Evolutionary conservation across 2,797 vertebrate species (phyloP).

Genomic region (Trachurus trachurus): DNA sequence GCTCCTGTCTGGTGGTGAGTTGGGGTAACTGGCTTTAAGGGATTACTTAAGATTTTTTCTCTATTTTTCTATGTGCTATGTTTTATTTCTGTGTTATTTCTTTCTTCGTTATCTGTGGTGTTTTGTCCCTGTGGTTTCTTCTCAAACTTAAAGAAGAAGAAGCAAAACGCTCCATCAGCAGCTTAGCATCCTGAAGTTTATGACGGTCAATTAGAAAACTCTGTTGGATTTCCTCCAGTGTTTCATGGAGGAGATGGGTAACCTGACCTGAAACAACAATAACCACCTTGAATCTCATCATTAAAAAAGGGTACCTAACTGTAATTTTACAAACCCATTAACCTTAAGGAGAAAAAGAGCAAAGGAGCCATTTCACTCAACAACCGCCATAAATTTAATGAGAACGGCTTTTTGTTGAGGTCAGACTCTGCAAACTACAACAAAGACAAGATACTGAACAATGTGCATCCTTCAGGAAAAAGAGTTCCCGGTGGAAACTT

Average conservation of each 20-base stretch:
- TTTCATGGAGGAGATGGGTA: neutral
- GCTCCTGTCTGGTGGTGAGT: too few relatives aligned
- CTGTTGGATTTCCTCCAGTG: neutral
- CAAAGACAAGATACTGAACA: neutral
- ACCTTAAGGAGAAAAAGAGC: conserved; percentile 12
- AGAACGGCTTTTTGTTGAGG: neutral
- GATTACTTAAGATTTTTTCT: too few relatives aligned
- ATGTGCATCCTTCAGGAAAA: neutral
- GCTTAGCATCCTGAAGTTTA: neutral
- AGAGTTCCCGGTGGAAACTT: neutral
- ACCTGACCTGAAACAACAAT: neutral
- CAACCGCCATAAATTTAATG: neutral
- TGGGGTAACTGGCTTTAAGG: too few relatives aligned
- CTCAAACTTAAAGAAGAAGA: neutral
- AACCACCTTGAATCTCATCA: neutral
- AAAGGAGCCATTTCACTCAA: neutral
- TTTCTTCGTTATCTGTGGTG: too few relatives aligned
- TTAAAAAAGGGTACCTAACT: conserved; percentile 5
- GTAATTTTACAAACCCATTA: neutral
- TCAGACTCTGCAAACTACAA: neutral
- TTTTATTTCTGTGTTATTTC: too few relatives aligned
- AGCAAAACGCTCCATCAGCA: neutral
- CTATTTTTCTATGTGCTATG: too few relatives aligned
- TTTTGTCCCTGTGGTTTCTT: too few relatives aligned
- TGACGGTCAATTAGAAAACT: neutral